These are phyloP conservation scores for Sinosuthora webbiana DNA, from an alignment of 2,113 vertebrate genomes.

Conservation along the genomic window DNA sequence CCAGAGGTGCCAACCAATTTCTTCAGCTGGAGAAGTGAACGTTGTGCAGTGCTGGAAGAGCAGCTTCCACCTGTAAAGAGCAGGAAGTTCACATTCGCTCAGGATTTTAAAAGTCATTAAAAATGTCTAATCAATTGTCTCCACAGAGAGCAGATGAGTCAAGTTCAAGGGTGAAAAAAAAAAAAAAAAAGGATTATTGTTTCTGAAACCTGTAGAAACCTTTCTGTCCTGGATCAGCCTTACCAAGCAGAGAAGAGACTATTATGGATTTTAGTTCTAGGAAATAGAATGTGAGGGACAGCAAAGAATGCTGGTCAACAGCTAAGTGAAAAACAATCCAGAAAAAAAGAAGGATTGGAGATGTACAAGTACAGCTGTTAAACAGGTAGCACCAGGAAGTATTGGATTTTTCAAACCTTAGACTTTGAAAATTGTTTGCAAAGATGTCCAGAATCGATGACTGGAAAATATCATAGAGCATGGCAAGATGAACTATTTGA, in stretches of 20 bases:
- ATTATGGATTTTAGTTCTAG: neutral
- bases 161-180: neutral
- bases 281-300: neutral
- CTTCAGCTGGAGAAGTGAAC: neutral
- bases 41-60: neutral
- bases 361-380: neutral
- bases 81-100: neutral
- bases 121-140: neutral
- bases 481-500: neutral
- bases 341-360: neutral
- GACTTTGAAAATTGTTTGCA: neutral
- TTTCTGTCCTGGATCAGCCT: neutral
- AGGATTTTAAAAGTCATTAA: neutral
- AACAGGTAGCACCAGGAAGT: neutral
- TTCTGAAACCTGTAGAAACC: constrained; percentile 19
- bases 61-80: neutral
- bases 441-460: neutral
- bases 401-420: neutral
- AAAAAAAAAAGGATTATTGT: neutral
- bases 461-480: neutral
- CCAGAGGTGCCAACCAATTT: neutral
- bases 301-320: neutral
- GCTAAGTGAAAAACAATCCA: neutral
- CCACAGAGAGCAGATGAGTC: neutral
- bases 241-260: neutral